These are phyloP conservation scores for Entomobrya proxima DNA, from an alignment of 2,888 invertebrate genomes.

Conservation along the genomic window DNA sequence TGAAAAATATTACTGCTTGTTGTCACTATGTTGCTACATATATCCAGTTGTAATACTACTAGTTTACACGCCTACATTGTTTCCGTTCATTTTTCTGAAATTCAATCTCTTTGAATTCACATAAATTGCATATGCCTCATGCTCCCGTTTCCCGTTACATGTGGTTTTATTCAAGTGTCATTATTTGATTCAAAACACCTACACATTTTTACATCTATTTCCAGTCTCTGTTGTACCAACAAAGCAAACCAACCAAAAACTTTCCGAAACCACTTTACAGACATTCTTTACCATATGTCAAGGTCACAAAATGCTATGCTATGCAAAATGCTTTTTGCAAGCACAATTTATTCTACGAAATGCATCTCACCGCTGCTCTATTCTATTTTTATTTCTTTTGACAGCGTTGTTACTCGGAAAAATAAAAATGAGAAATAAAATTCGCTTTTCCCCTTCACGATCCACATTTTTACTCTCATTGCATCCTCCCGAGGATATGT, in stretches of 20 bases:
- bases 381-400: not conserved
- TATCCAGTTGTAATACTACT: too few relatives aligned
- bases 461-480: not conserved
- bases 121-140: too few relatives aligned
- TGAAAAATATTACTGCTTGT: too few relatives aligned
- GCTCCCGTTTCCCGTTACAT: too few relatives aligned
- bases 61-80: too few relatives aligned
- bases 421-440: not conserved
- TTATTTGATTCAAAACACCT: too few relatives aligned
- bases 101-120: too few relatives aligned
- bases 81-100: too few relatives aligned
- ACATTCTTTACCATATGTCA: not conserved
- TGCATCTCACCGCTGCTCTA: not conserved
- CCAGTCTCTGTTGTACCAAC: not conserved
- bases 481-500: not conserved
- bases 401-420: not conserved
- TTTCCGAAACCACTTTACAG: not conserved
- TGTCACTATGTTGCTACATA: too few relatives aligned
- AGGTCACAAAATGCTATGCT: not conserved
- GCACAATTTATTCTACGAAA: slow-evolving; percentile 1
- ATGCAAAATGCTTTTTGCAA: not conserved
- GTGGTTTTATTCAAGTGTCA: too few relatives aligned
- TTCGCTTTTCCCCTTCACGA: not conserved
- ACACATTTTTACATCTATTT: too few relatives aligned
- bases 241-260: not conserved